Base-by-base conservation (phyloP, 2,113 vertebrate species). In the Axis porcinus region DNA sequence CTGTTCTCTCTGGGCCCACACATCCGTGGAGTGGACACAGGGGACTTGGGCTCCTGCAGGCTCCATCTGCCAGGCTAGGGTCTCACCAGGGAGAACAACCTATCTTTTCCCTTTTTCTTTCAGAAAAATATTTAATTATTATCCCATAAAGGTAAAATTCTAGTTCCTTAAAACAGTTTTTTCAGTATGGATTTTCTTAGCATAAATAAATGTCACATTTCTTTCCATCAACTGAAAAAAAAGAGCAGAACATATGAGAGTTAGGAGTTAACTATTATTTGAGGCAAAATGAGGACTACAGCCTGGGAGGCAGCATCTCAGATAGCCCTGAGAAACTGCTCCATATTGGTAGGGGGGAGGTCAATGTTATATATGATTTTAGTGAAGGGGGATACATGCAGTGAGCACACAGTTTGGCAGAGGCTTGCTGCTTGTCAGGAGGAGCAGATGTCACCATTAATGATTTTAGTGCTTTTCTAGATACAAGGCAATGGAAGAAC, bases 1-100 rank as follows among this genome's bases (percentile, higher is more conserved):
- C 45, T 11, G 17, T 50, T 33, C 40, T 15, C 74, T 82, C 52
- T 11, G 2, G 0, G 19, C 21, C 27, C 58, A 27, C 9, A 1
- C 0, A 0, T 21, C 54, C 52, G 43, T 5, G 33, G 52, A 2
- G 5, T 9, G 1, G 1, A 0, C 2, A 5, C 30, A 33, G 21
- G 21, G 25, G 25, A 28, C 25, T 36, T 3, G 1, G 70, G 28
- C 55, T 57, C 0, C 43, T 4, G 3, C 6, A 3, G 4, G 7
- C 43, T 67, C 62, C n/a, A 2, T 3, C 43, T 33, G 43, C 23
- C 25, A 84, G 43, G 17, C 55, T n/a, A 3, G 9, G 11, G 17
- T 36, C 7, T 93, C 50, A 11, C 7, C 2, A 64, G 52, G 23
- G 54, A 76, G 36, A 57, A 10, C 5, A 27, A 25, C 13, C 0